Conservation (phyloP, 64 coral and sea anemone species). For the Montipora capricornis region DNA sequence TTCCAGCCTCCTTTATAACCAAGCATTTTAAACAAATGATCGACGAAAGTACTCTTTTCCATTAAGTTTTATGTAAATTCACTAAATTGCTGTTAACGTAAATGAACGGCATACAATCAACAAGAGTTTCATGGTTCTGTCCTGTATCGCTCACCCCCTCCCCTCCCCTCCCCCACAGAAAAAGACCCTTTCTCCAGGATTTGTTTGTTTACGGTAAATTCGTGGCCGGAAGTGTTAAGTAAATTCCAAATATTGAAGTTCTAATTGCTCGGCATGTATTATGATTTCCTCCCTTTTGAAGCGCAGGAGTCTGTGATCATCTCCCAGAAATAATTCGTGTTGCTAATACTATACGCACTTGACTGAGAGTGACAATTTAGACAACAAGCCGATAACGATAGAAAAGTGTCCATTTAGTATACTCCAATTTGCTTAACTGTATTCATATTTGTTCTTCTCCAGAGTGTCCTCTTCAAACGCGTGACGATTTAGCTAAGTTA, state of each 20-base stretch:
- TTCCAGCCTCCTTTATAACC: too few species aligned
- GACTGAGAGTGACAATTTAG: slow-evolving; percentile 42
- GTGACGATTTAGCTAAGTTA: neutral
- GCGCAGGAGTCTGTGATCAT: neutral
- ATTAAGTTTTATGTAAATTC: too few species aligned
- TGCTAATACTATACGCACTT: neutral
- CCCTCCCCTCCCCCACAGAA: too few species aligned
- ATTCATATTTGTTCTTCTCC: neutral
- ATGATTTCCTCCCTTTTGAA: neutral
- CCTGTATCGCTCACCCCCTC: too few species aligned
- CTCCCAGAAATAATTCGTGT: slow-evolving; percentile 8
- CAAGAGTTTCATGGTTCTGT: too few species aligned
- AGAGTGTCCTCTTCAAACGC: neutral
- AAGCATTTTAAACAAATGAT: too few species aligned
- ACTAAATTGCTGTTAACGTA: too few species aligned
- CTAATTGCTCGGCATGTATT: neutral
- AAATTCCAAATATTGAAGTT: neutral
- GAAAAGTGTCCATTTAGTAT: neutral
- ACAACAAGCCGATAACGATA: slow-evolving; percentile 39
- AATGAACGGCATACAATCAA: too few species aligned
- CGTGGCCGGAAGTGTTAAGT: neutral
- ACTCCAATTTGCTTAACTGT: slow-evolving; percentile 1
- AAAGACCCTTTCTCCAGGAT: too few species aligned
- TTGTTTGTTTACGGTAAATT: too few species aligned
- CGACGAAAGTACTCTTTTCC: too few species aligned